Percentiles rank a stretch among this genome's conserved stretches.
phyloP scores from a whole-genome alignment of 2,113 vertebrate species.

The Progne subis region DNA sequence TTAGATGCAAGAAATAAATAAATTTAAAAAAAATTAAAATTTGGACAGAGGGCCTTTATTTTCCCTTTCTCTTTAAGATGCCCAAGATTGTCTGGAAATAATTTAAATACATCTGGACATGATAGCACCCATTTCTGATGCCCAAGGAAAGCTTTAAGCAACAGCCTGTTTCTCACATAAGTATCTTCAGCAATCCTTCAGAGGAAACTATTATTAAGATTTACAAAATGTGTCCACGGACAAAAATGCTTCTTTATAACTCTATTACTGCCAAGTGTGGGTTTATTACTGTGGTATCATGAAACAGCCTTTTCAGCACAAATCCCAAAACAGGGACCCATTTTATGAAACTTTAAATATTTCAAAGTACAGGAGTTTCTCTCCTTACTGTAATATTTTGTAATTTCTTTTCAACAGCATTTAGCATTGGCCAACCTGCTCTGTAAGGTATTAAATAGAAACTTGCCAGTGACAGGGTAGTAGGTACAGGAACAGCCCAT shows the following conservation, averaged over 20 bases:
- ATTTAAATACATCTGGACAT: background rate
- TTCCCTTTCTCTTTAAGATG: background rate
- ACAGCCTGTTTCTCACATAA: background rate
- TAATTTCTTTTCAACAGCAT: background rate
- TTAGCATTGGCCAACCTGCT: background rate
- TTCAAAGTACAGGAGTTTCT: background rate
- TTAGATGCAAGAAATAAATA: background rate
- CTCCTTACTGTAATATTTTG: background rate
- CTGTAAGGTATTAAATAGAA: background rate
- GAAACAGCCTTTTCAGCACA: background rate
- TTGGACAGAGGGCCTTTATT: background rate
- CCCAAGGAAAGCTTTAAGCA: background rate
- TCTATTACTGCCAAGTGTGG: background rate
- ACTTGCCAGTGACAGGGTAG: background rate
- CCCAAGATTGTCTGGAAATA: background rate
- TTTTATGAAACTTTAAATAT: background rate
- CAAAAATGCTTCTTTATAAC: background rate
- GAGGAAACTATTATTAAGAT: background rate
- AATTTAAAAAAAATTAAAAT: background rate
- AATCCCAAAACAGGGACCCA: background rate
- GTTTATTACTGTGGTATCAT: background rate
- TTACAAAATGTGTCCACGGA: background rate
- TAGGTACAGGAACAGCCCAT: background rate
- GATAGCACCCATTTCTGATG: background rate
- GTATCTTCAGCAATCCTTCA: background rate